Conservation (phyloP, 1,140 invertebrate species). For the Drosophila setifemur region DNA sequence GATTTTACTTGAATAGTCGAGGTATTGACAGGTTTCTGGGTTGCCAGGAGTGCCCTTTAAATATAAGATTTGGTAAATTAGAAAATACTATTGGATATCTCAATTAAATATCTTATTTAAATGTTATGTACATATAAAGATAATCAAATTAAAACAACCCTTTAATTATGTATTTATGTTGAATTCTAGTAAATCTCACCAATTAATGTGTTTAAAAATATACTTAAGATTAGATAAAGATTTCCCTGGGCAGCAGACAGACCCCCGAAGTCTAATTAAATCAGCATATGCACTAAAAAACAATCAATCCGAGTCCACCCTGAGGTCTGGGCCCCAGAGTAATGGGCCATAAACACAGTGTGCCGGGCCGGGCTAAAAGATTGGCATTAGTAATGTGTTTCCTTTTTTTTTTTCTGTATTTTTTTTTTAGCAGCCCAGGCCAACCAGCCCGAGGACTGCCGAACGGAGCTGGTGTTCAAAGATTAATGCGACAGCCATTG, state of each 20-base stretch:
- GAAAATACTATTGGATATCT: background rate
- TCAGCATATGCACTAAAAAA: conserved; percentile 20
- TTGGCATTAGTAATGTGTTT: conserved; percentile 76
- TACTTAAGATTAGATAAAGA: background rate
- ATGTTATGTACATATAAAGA: too few relatives aligned
- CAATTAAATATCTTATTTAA: too few relatives aligned
- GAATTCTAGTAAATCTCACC: too few relatives aligned
- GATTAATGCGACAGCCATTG: conserved; percentile 79
- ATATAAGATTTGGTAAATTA: background rate
- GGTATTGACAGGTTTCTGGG: background rate
- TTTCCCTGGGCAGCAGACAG: background rate
- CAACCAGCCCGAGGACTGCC: conserved; percentile 34
- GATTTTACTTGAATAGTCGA: too few relatives aligned
- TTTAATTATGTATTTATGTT: too few relatives aligned
- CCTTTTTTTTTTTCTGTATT: conserved; percentile 25
- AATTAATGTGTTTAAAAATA: too few relatives aligned
- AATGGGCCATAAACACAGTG: conserved; percentile 47
- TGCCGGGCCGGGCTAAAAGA: conserved; percentile 49
- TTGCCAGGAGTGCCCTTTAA: background rate
- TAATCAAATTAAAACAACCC: too few relatives aligned
- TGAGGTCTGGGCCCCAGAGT: conserved; percentile 1
- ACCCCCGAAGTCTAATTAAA: conserved; percentile 16
- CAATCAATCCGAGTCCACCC: conserved; percentile 40
- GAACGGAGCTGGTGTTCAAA: conserved; percentile 66
- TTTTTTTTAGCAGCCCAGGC: too few relatives aligned